Evolutionary conservation across 2,888 invertebrate genomes (phyloP), one percentile per base, ranked within the genome.

Genomic region (Abrostola tripartita): DNA sequence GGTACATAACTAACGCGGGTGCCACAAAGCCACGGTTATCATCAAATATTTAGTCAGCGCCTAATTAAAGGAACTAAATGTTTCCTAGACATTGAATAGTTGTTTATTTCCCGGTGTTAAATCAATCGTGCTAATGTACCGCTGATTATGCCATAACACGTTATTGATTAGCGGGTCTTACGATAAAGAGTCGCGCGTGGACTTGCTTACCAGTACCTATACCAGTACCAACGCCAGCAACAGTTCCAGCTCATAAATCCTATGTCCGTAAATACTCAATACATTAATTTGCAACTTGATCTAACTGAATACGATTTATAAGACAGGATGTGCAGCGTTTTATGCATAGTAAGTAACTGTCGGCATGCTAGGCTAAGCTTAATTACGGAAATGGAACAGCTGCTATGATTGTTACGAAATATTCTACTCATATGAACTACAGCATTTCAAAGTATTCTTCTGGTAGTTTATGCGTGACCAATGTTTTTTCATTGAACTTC

Each of bases 21-120:
- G 24, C 24, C 24, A 24, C 6, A 44, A 44, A 44, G 24, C 57
- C 65, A 77, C 70, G 64, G 64, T 62, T 57, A 68, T 35, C 47
- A 62, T 42, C 58, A 65, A 56, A 56, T 63, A 71, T 71, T 80
- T 73, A 61, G 65, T 77, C 73, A 76, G 41, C 54, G 42, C 47
- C 64, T 78, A 81, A 85, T 85, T 82, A 83, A 78, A 76, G 76
- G 76, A 76, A 79, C 77, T 76, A 71, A 82, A 82, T 78, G 79
- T 85, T 88, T 85, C 86, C 88, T 87, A 81, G 84, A 85, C 83
- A 80, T 82, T 85, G 78, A 85, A 83, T 85, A 80, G 85, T 83
- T 79, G 85, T 81, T 70, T 61, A 65, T 79, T 88, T 88, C 84
- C 89, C 81, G 81, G 83, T 84, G 81, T 81, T 88, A 87, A 87